Conservation (phyloP, 2,888 invertebrate genomes). For the Schizotus pectinicornis region DNA sequence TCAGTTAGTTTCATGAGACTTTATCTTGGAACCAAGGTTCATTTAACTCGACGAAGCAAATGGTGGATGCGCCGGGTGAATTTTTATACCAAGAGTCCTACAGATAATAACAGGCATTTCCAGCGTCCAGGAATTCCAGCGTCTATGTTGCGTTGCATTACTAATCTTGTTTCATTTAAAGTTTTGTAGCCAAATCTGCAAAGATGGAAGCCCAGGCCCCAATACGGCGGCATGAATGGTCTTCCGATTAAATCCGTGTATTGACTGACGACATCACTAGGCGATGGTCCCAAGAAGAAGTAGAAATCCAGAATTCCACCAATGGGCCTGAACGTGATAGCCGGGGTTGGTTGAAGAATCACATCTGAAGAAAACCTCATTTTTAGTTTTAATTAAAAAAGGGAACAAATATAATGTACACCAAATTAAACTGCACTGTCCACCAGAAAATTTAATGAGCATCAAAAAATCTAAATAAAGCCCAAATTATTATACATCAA, state of each 20-base stretch:
- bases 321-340: constrained; percentile 80
- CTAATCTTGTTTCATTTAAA: constrained; percentile 67
- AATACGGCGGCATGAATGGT: constrained; percentile 85
- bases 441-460: too few relatives aligned
- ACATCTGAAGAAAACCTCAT: constrained; percentile 71
- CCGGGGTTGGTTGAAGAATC: constrained; percentile 79
- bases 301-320: constrained; percentile 85
- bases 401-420: too few relatives aligned
- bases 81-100: too few relatives aligned
- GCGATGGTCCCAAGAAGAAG: constrained; percentile 78
- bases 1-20: too few relatives aligned
- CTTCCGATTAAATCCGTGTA: constrained; percentile 75
- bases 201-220: constrained; percentile 88
- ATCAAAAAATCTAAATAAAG: too few relatives aligned
- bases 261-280: constrained; percentile 70
- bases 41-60: too few relatives aligned
- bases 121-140: constrained; percentile 86
- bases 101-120: too few relatives aligned
- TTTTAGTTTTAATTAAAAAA: too few relatives aligned
- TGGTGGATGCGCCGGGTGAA: too few relatives aligned
- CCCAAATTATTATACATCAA: too few relatives aligned
- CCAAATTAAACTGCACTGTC: too few relatives aligned
- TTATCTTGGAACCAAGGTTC: too few relatives aligned
- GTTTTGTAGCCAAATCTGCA: constrained; percentile 71
- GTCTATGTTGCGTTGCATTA: constrained; percentile 72